phyloP scores from a whole-genome alignment of 2,113 vertebrate genomes.

The Isurus oxyrinchus region DNA sequence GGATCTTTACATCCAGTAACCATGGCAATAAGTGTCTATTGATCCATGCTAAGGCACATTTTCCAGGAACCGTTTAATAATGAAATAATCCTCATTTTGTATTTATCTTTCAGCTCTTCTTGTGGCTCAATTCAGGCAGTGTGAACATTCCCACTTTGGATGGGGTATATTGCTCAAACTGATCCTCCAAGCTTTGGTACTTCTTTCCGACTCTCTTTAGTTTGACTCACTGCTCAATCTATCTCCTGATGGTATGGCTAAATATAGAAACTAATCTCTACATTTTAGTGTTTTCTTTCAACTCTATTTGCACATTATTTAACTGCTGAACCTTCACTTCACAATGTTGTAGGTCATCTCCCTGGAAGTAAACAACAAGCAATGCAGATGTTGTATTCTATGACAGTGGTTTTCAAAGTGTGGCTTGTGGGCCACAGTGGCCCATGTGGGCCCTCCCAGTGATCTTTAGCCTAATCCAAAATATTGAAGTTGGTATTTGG shows the following conservation, averaged over 20 bases:
- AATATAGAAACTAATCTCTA: not conserved
- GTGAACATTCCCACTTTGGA: not conserved
- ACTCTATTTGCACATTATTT: not conserved
- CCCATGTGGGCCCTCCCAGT: not conserved
- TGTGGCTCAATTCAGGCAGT: not conserved
- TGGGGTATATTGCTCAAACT: not conserved
- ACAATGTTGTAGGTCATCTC: not conserved
- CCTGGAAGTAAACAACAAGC: not conserved
- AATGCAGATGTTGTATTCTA: not conserved
- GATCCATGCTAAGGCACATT: not conserved
- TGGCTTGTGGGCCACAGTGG: not conserved
- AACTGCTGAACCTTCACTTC: not conserved
- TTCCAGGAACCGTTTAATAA: not conserved
- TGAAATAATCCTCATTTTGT: not conserved
- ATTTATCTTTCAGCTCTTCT: not conserved
- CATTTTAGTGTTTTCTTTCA: not conserved
- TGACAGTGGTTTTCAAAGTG: not conserved
- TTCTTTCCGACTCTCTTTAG: not conserved
- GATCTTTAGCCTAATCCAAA: not conserved
- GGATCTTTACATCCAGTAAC: not conserved
- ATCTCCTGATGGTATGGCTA: not conserved
- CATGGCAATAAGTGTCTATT: slow-evolving; percentile 24
- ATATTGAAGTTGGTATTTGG: not conserved
- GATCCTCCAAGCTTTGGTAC: not conserved
- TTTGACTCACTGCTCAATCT: not conserved